Evolutionary conservation across 2,797 vertebrate species (phyloP), one percentile per base, ranked within the genome.

Genomic region (Microcaecilia unicolor): DNA sequence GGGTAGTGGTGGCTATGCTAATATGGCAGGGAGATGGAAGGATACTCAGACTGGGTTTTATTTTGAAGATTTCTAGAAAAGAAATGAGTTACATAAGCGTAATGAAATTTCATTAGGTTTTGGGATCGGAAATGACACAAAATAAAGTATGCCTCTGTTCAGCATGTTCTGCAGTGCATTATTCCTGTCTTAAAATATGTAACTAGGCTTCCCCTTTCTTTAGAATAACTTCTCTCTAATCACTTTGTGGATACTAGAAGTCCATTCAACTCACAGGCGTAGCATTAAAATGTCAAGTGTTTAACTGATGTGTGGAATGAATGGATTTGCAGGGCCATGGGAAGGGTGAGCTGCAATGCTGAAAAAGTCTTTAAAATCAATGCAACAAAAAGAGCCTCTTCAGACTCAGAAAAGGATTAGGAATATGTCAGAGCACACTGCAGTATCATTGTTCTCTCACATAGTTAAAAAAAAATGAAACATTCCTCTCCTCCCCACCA

Each of bases 201-300:
- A 48, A 41, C 50, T 41, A 52, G 43, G n/a, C 32, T 48, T 43
- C 34, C 39, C 38, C 19, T 34, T 37, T 41, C 16, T 22, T 37
- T 58, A 54, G 45, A 9, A 39, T n/a, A 31, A 12, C 59, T 65
- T 50, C 44, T 45, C 28, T 42, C 37, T 49, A 28, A 67, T 45
- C 60, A 51, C 25, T 54, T 56, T 41, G 40, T 48, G 50, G 46
- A 11, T 45, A 48, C 41, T 41, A 61, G 61, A n/a, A 69, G 24
- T 27, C 58, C 56, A 63, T 61, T 71, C 58, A 59, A 69, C 63
- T 51, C 48, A 51, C 48, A 58, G 54, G 8, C 40, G 26, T 8
- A 0, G 31, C 25, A 48, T 50, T 63, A 56, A 64, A 59, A 66
- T 61, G 66, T 58, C 64, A 60, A 64, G 64, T 41, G 28, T 39